Conservation (phyloP, 2,113 vertebrate species). For the Mustela nigripes region DNA sequence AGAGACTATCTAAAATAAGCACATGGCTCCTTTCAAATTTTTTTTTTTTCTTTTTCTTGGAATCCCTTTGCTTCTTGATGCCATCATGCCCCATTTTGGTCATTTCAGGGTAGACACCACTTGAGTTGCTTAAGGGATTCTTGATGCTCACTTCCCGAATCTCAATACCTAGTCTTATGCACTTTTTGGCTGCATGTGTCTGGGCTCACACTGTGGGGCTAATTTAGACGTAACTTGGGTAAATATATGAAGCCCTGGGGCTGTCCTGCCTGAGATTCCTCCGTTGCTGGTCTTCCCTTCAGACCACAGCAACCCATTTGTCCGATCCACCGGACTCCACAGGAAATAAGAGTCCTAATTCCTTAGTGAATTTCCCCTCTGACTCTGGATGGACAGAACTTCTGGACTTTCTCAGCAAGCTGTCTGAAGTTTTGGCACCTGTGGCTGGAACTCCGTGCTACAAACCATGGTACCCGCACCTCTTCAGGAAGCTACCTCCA, state of each 20-base stretch:
- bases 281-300: neutral
- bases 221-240: neutral
- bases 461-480: neutral
- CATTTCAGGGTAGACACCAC: neutral
- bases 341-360: neutral
- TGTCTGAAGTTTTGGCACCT: neutral
- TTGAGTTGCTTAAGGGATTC: neutral
- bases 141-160: neutral
- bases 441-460: neutral
- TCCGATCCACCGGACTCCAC: neutral
- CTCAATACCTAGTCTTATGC: neutral
- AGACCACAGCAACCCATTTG: neutral
- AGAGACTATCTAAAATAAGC: constrained; percentile 29
- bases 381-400: neutral
- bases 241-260: neutral
- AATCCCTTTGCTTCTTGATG: neutral
- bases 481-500: neutral
- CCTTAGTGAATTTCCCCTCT: neutral
- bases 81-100: neutral
- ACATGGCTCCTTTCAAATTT: neutral
- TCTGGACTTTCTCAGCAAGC: neutral
- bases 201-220: neutral
- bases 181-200: neutral
- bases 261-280: neutral
- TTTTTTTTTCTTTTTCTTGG: neutral